Evolutionary conservation across 2,797 vertebrate genomes (phyloP).

Genomic region (Smutsia gigantea): DNA sequence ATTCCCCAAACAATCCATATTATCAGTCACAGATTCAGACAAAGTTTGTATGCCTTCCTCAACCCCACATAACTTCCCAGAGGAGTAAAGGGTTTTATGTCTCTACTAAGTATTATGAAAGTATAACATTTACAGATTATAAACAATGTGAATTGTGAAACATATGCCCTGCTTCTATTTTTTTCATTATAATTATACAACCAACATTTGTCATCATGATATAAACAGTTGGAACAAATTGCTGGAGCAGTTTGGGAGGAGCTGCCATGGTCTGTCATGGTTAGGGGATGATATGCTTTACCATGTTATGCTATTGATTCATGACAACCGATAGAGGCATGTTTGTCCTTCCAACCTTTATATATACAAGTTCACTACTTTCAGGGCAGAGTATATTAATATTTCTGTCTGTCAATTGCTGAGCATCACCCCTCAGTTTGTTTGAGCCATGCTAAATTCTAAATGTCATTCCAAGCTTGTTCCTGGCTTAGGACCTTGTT

Average conservation of each 20-base stretch:
- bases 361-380: background rate
- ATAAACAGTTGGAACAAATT: background rate
- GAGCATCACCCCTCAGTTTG: background rate
- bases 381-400: background rate
- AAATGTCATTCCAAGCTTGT: background rate
- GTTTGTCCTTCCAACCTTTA: background rate
- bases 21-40: background rate
- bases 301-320: background rate
- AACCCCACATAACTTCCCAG: background rate
- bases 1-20: too few species aligned
- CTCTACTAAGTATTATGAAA: background rate
- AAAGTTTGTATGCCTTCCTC: background rate
- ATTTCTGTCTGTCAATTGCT: background rate
- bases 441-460: background rate
- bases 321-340: background rate
- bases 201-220: background rate
- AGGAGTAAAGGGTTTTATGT: background rate
- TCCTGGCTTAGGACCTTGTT: background rate
- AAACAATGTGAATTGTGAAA: background rate
- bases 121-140: background rate
- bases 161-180: background rate
- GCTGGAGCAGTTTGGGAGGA: background rate
- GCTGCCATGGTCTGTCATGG: background rate
- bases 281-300: background rate
- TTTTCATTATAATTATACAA: constrained; percentile 3